Evolutionary conservation across 2,888 invertebrate genomes (phyloP).

Genomic region (Lasius fuliginosus): DNA sequence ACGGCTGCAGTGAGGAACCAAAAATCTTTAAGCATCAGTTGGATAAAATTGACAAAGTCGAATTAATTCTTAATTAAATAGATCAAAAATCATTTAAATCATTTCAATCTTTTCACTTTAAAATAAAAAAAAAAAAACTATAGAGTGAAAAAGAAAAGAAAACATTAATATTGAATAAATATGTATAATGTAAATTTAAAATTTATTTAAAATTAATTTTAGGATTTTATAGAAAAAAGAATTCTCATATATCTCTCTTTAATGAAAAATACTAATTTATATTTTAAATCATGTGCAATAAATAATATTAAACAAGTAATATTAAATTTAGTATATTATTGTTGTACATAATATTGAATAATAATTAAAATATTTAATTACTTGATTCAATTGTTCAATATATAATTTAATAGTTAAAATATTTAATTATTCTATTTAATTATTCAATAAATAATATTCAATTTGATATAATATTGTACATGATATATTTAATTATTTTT

Average conservation of each 20-base stretch:
- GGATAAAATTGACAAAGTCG: too few species aligned
- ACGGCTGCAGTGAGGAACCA: too few species aligned
- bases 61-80: too few species aligned
- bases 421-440: background rate
- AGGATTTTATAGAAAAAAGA: background rate
- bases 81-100: too few species aligned
- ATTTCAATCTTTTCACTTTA: too few species aligned
- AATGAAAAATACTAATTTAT: background rate
- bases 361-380: background rate
- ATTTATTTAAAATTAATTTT: too few species aligned
- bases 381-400: background rate
- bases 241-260: background rate
- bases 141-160: background rate
- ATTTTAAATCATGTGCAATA: constrained; percentile 10
- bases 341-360: background rate
- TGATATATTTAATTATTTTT: background rate
- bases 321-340: background rate
- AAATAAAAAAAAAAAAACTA: too few species aligned
- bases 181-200: background rate
- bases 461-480: background rate
- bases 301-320: background rate
- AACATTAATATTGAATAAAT: background rate
- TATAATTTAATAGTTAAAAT: background rate
- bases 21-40: too few species aligned
- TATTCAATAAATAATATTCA: constrained; percentile 9